Base-by-base conservation (phyloP, 2,113 vertebrate genomes). In the Lycaon pictus region DNA sequence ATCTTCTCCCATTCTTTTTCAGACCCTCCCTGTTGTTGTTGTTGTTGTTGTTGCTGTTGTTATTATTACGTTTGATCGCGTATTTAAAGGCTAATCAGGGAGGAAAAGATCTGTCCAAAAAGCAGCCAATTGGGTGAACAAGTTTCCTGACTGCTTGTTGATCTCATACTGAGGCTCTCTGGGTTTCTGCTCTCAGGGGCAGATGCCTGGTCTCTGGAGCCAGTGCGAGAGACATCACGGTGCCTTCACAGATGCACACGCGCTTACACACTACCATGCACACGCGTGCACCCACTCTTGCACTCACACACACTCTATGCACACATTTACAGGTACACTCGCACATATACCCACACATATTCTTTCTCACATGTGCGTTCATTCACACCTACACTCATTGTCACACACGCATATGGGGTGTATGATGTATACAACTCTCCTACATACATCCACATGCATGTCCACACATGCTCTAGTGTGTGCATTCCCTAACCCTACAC, bases 61-160 rank as follows among this genome's bases (percentile, higher is more conserved):
- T 67, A 32, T 67, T 69, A 48, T 48, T 77, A 51, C 5, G 48
- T 86, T 95, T 82, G 72, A 82, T 81, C 89, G 65, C 13, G 2
- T 25, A 13, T 92, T 84, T n/a, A 71, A 93, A 88, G 35, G 15
- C 48, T 92, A 91, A 94, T 62, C 56, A 22, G 37, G 20, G 74
- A 79, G 62, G 88, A 58, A 88, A 85, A 60, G 17, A 1, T 32
- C 16, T 32, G 17, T 37, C 23, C 13, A 56, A 67, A 63, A 65
- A 69, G 7, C 5, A 72, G 37, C 16, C 62, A 43, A 5, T 51
- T 72, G 56, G 67, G 83, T 37, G 82, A 51, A 23, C 55, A 62
- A 11, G n/a, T 15, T 16, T 25, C 72, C 83, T 29, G 20, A 37
- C 17, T 16, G 10, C n/a, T 15, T 37, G 51, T 17, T 12, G 48